Conservation (phyloP, 1,140 invertebrate species). For the Diabrotica undecimpunctata region DNA sequence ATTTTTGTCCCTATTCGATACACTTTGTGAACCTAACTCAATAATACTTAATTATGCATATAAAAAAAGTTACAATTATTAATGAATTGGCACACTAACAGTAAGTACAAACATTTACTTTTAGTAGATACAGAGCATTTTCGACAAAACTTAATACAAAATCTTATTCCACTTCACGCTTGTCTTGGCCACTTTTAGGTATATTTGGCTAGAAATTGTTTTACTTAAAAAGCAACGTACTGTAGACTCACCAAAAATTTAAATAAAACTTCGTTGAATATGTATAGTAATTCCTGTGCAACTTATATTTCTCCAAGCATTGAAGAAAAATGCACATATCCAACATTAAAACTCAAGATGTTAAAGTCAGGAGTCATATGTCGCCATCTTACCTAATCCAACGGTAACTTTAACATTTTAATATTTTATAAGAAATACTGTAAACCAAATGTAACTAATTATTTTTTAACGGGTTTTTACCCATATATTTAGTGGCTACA, state of each 20-base stretch:
- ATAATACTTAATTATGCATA: constrained; percentile 11
- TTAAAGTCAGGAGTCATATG: too few relatives aligned
- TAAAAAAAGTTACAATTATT: constrained; percentile 5
- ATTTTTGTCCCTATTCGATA: constrained; percentile 5
- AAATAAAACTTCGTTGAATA: background rate
- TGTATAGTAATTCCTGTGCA: too few relatives aligned
- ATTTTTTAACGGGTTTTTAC: too few relatives aligned
- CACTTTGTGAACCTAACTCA: background rate
- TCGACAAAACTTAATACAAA: background rate
- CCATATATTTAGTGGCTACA: too few relatives aligned
- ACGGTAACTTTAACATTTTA: too few relatives aligned
- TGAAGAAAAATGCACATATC: too few relatives aligned
- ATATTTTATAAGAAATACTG: too few relatives aligned
- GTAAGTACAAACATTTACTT: constrained; percentile 4
- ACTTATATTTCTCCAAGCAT: too few relatives aligned
- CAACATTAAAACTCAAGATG: too few relatives aligned
- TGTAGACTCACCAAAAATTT: background rate
- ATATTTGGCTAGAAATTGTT: background rate
- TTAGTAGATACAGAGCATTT: background rate
- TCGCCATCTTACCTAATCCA: too few relatives aligned
- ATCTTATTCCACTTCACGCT: background rate
- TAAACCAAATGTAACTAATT: too few relatives aligned
- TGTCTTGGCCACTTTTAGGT: background rate
- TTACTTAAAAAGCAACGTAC: background rate
- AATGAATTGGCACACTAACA: constrained; percentile 15